Conservation (phyloP, 2,797 vertebrate genomes). For the Antrozous pallidus region DNA sequence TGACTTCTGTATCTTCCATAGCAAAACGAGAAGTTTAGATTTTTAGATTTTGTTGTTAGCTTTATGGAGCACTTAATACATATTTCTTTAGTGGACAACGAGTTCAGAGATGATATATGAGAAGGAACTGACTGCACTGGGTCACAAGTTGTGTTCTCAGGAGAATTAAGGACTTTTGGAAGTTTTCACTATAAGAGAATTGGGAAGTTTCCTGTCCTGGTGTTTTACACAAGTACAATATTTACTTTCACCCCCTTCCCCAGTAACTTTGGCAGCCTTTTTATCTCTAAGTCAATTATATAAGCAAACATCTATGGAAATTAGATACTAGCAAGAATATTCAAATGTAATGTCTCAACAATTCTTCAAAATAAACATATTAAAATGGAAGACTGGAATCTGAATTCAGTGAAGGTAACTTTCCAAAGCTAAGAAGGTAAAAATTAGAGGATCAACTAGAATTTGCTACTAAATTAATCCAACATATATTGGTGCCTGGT, state of each 20-base stretch:
- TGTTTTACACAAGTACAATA: background rate
- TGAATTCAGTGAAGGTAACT: background rate
- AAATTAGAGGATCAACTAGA: background rate
- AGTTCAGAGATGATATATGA: background rate
- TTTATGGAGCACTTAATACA: background rate
- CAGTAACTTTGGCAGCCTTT: background rate
- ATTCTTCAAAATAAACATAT: too few species aligned
- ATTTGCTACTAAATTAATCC: constrained; percentile 1
- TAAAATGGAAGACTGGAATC: background rate
- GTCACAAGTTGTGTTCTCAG: background rate
- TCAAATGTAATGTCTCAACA: too few species aligned
- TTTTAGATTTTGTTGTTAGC: background rate
- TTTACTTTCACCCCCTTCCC: background rate
- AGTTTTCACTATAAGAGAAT: background rate
- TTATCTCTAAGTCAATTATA: background rate
- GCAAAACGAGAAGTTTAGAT: background rate
- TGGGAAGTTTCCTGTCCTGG: background rate
- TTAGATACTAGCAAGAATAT: too few species aligned
- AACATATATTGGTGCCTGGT: background rate
- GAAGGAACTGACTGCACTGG: background rate
- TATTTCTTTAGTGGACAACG: background rate
- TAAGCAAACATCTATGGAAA: background rate
- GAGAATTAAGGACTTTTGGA: background rate
- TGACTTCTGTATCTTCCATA: background rate
- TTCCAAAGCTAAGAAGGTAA: background rate